A percentile compares a stretch with the other conserved stretches of the same genome.
These are phyloP conservation scores for Oscheius sp. DNA, from an alignment of 2,888 invertebrate species.

Conservation along the genomic window DNA sequence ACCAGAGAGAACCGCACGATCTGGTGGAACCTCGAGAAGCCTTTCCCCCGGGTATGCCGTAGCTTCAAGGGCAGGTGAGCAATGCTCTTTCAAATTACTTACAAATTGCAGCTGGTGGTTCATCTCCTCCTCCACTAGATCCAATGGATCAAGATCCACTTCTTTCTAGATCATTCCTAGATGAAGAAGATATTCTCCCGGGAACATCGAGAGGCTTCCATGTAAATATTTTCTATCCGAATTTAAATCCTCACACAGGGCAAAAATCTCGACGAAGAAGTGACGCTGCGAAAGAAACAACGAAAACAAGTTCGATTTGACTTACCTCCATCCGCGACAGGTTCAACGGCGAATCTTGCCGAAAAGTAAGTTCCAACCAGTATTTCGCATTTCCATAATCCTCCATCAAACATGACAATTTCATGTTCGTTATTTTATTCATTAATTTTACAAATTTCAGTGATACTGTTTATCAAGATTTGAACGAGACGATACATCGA, in stretches of 20 bases:
- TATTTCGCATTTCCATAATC: slow-evolving; percentile 5
- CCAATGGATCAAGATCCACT: slow-evolving; percentile 46
- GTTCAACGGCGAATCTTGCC: neutral
- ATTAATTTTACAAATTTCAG: too few species aligned
- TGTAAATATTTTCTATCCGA: neutral
- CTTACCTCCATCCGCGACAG: slow-evolving; percentile 36
- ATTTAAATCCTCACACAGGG: slow-evolving; percentile 6
- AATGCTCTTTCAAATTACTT: neutral
- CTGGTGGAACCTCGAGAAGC: slow-evolving; percentile 28
- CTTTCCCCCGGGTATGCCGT: slow-evolving; percentile 49
- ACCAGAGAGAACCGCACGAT: neutral
- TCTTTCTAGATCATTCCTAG: neutral
- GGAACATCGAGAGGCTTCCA: slow-evolving; percentile 24
- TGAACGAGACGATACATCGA: slow-evolving; percentile 6
- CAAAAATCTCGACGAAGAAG: slow-evolving; percentile 35
- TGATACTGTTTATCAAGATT: neutral
- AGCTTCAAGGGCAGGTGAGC: slow-evolving; percentile 33
- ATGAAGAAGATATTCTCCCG: slow-evolving; percentile 33
- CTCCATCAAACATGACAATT: too few species aligned
- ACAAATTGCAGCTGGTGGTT: neutral
- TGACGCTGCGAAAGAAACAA: slow-evolving; percentile 34
- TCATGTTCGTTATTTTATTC: too few species aligned
- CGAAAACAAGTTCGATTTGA: slow-evolving; percentile 67
- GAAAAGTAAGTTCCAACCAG: slow-evolving; percentile 5
- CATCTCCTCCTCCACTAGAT: slow-evolving; percentile 60